Percentiles rank a stretch among this genome's conserved stretches.
These are phyloP conservation scores for Rousettus leschenaultii DNA, from an alignment of 2,113 vertebrate species.

Conservation along the genomic window DNA sequence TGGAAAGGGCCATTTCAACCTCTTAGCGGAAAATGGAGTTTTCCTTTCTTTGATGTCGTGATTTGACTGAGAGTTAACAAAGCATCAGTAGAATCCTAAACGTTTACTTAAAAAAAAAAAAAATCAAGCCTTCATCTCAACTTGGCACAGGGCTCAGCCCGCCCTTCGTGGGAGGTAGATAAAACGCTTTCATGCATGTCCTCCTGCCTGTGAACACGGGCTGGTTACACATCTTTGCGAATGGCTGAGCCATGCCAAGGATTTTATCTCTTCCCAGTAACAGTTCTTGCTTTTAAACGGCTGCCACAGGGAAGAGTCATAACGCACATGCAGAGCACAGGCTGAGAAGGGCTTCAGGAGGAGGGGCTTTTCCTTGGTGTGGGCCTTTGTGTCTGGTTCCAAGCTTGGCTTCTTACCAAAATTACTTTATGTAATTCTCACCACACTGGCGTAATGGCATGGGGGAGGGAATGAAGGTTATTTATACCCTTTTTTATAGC, in stretches of 20 bases:
- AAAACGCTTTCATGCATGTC: slow-evolving; percentile 50
- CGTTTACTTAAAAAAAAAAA: slow-evolving; percentile 55
- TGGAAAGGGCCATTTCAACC: slow-evolving; percentile 14
- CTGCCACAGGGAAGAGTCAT: neutral
- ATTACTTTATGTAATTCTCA: neutral
- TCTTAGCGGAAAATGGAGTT: slow-evolving; percentile 58
- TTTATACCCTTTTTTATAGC: neutral
- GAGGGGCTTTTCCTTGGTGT: rapidly evolving
- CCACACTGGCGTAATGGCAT: no score
- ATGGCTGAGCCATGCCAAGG: slow-evolving; percentile 38
- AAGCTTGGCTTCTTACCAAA: neutral
- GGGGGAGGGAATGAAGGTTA: rapidly evolving
- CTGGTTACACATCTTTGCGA: neutral
- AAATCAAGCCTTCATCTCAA: slow-evolving; percentile 46
- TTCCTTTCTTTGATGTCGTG: slow-evolving; percentile 53
- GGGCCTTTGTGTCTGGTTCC: no score
- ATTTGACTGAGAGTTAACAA: slow-evolving; percentile 54
- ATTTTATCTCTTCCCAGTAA: slow-evolving; percentile 59
- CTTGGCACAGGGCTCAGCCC: neutral
- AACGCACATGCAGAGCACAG: neutral
- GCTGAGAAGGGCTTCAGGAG: neutral
- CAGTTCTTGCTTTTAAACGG: slow-evolving; percentile 36
- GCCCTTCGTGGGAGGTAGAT: slow-evolving; percentile 28
- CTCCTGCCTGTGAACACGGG: neutral
- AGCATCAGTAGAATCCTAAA: slow-evolving; percentile 58